Conservation (phyloP, 2,888 invertebrate species). For the Cantharis lateralis region DNA sequence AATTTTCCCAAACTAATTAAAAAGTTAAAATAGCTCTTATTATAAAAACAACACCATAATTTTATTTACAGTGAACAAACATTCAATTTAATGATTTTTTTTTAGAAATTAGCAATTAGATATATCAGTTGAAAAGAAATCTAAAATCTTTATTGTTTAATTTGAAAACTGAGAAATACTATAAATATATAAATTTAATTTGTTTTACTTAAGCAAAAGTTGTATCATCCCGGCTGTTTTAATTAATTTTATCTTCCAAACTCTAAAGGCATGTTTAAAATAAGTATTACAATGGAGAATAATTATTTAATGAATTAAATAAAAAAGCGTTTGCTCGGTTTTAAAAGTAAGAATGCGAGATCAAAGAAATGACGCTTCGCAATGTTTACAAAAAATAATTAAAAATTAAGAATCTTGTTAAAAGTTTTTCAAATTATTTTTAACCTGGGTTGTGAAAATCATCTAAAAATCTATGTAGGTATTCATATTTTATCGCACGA, state of each 20-base stretch:
- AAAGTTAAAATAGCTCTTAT: background rate
- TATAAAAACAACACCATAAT: background rate
- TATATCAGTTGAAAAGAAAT: no score
- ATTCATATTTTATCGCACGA: background rate
- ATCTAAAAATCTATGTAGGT: background rate
- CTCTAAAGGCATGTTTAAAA: slow-evolving; percentile 4
- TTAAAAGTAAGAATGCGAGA: slow-evolving; percentile 1
- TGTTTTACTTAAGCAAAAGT: background rate
- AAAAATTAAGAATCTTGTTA: background rate
- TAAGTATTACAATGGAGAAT: slow-evolving; percentile 10
- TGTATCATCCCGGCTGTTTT: background rate
- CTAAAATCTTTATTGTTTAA: background rate
- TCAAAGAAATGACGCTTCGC: slow-evolving; percentile 6
- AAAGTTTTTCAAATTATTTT: background rate
- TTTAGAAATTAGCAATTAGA: background rate
- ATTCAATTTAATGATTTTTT: background rate
- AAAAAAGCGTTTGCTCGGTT: slow-evolving; percentile 1
- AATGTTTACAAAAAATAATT: background rate
- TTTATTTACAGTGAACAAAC: background rate
- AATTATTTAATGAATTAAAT: slow-evolving; percentile 22
- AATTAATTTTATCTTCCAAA: slow-evolving; percentile 8
- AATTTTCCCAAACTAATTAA: background rate
- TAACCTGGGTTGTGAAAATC: background rate
- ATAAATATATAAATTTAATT: background rate
- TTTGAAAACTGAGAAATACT: background rate